Base-by-base conservation (phyloP, 2,888 invertebrate genomes). In the Apocheima hispidaria region DNA sequence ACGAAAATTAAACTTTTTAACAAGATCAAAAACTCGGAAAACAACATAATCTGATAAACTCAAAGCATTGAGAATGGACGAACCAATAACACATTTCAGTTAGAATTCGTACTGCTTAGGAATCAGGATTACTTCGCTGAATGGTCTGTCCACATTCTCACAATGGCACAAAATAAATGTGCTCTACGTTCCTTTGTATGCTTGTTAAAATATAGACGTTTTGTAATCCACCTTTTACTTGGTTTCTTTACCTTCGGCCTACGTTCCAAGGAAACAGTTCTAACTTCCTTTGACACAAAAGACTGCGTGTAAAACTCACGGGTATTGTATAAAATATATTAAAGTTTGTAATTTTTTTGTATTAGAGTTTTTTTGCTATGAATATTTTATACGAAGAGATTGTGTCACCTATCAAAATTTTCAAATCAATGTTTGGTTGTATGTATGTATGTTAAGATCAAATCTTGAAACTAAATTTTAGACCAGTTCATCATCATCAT, bases 171-270 rank as follows among this genome's bases (percentile, higher is more conserved):
- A 18, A 52, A 52, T 52, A 41, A 41, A 59, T 48, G 59, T 59
- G 38, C 18, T 53, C 30, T 41, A 59, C 38, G 33, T 53, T 48
- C 33, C 26, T 41, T 59, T 59, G 59, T 58, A 12, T 26, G 52
- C 48, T 53, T 59, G 52, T 53, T 51, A 43, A 57, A 44, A 58
- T 44, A 51, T 46, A 51, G 44, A 46, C 46, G 40, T 41, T 58
- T 58, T 51, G 58, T 38, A 46, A 50, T 28, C 44, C 26, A 18
- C 54, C 54, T 54, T 44, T 44, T 44, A 54, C 43, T 23, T 10
- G 53, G 44, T 43, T 30, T 43, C 16, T 43, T 30, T 26, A 28
- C 38, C 41, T 41, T 26, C 14, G 21, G 50, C 50, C 36, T 36
- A 30, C 30, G 20, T 49, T 38, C 5, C 5, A 38, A 16, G 30